Evolutionary conservation across 1,140 invertebrate species (phyloP), one percentile per base, ranked within the genome.

Genomic region (Magallana ariakensis): DNA sequence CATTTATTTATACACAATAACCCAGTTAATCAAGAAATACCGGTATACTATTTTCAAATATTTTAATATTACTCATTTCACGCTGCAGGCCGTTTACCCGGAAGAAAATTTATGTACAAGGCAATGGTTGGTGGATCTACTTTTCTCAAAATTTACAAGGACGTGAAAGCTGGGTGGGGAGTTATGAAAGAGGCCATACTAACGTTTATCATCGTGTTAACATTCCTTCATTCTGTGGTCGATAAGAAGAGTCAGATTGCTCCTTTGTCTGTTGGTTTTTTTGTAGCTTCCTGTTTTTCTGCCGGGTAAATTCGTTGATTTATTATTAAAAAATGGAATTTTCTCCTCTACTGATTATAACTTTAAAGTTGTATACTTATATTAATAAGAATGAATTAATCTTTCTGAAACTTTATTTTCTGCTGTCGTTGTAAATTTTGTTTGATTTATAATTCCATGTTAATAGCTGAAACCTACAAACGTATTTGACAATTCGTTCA

Each of bases 181-280:
- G 80, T 94, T 10, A 86, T 95, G 57, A 91, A 90, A 46, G 94
- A 95, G 87, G 88, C 87, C 5, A 56, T 94, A 15, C 83, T 94
- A 16, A 95, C 94, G 0, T 90, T 89, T 8, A 89, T 94, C 16
- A 88, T 94, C 26, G 92, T 94, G 33, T 89, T 92, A 19, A 91
- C 92, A 10, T 93, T 94, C 56, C 84, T 94, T 1, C 87, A 93
- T 88, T 88, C 91, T 0, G 92, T 93, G 19, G 90, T 93, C 84
- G 57, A 87, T 5, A 87, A 87, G 22, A 90, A 92, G 83, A 90
- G 87, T 1, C 46, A 66, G 0, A 75, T 94, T 5, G 93, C 93
- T 10, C 92, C 94, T 13, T 83, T 95, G 0, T 93, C 93, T 9
- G 94, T 95, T 81, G 94, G 94, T 15, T 91, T 94, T n/a, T 89